Base-by-base conservation (phyloP, 2,797 vertebrate genomes). In the Falco columbarius region DNA sequence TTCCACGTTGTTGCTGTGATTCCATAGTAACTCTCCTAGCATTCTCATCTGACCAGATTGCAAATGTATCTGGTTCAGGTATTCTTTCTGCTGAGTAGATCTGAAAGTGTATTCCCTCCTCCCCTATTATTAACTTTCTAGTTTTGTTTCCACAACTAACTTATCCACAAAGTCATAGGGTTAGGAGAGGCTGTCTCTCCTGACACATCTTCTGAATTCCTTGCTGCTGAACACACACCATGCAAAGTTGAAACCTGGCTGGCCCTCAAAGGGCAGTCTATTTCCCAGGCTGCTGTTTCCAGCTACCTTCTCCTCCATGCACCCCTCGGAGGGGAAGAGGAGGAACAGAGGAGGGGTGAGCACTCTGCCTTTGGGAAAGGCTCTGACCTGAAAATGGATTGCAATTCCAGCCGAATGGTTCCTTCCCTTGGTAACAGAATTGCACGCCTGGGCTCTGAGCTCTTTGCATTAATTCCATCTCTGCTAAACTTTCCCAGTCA, bases 181-280 rank as follows among this genome's bases (percentile, higher is more conserved):
- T 92, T 87, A 73, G 68, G 63, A 89, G 54, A 81, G 40, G 36
- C 40, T 93, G 95, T 77, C 66, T 92, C 90, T 94, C 93, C 59
- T 80, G 90, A 90, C 79, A 66, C 30, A 9, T 95, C 96, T 98
- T 98, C 91, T 32, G 68, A 97, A 97, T 97, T 98, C 95, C 80
- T 94, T 20, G 79, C 97, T 97, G 96, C 97, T 97, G 95, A 97
- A 97, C 92, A 92, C 95, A 91, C 81, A 85, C 88, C 91, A 76
- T 63, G 86, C 73, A 76, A 97, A 97, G 95, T 74, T 66, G 65
- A 96, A 98, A 84, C 67, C 95, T 87, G 90, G 63, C 94, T 94
- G 91, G 91, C 94, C 74, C 96, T 96, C 92, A 89, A 63, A 97
- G 74, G 77, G 66, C 91, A 85, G 61, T 79, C 66, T 83, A 74